These are phyloP conservation scores for Alexandromys fortis DNA, from an alignment of 2,113 vertebrate species.

Conservation along the genomic window DNA sequence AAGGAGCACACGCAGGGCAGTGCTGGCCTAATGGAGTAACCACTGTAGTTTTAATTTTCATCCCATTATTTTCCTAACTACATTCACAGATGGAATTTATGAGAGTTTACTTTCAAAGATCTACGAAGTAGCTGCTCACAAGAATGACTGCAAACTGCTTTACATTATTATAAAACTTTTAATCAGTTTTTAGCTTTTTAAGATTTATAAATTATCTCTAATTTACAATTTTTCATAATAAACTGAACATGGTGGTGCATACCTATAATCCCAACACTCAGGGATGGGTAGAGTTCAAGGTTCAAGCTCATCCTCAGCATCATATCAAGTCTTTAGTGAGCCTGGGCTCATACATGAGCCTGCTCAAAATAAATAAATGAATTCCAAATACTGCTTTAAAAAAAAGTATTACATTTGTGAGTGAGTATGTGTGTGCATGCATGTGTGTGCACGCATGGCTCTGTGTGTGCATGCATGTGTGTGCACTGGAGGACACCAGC, in stretches of 20 bases:
- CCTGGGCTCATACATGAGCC: not conserved
- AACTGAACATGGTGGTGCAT: not conserved
- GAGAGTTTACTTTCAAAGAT: conserved; percentile 52
- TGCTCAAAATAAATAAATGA: not conserved
- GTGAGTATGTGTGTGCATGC: not conserved
- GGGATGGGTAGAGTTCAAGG: not conserved
- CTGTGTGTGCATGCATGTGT: no score
- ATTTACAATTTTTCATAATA: not conserved
- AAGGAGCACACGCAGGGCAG: not conserved
- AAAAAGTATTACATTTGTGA: not conserved
- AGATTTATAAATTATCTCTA: conserved; percentile 32
- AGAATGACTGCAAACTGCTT: conserved; percentile 34
- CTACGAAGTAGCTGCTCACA: not conserved
- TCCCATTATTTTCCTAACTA: conserved; percentile 46
- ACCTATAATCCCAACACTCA: not conserved
- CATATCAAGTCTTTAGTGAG: not conserved
- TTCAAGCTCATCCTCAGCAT: not conserved
- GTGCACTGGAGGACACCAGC: not conserved
- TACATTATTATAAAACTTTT: conserved; percentile 47
- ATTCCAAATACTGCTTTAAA: not conserved
- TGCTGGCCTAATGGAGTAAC: not conserved
- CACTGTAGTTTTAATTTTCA: conserved; percentile 23
- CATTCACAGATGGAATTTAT: not conserved
- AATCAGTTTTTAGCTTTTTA: conserved; percentile 40
- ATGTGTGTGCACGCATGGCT: no score